Conservation (phyloP, 92 coral and sea anemone species). For the Porites divaricata region DNA sequence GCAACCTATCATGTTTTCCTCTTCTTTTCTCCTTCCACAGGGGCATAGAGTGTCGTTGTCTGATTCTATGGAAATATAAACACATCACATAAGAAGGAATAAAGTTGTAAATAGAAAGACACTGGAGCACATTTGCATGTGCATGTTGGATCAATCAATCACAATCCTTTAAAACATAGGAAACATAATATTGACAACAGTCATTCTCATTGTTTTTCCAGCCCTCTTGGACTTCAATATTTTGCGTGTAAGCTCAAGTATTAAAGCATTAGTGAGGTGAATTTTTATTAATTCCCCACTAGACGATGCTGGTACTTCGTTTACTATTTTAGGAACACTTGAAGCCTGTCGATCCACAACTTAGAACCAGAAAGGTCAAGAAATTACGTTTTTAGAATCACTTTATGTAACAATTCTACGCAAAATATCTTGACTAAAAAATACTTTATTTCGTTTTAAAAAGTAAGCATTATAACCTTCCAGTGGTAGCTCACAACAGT, state of each 20-base stretch:
- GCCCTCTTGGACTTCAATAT: slow-evolving; percentile 23
- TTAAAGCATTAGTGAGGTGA: slow-evolving; percentile 13
- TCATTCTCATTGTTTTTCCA: slow-evolving; percentile 27
- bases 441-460: slow-evolving; percentile 26
- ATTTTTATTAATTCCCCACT: slow-evolving; percentile 29
- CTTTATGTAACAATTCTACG: slow-evolving; percentile 11
- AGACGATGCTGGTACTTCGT: slow-evolving; percentile 40
- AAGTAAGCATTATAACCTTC: slow-evolving; percentile 18
- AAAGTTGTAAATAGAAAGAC: slow-evolving; percentile 33
- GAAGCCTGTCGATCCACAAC: slow-evolving; percentile 35
- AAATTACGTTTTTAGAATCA: slow-evolving; percentile 23
- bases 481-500: slow-evolving; percentile 13
- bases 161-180: slow-evolving; percentile 30
- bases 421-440: slow-evolving; percentile 24
- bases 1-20: slow-evolving; percentile 52
- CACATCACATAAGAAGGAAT: slow-evolving; percentile 18
- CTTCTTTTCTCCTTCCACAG: slow-evolving; percentile 27
- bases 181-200: slow-evolving; percentile 26
- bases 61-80: slow-evolving; percentile 27
- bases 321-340: slow-evolving; percentile 35
- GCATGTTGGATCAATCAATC: slow-evolving; percentile 27
- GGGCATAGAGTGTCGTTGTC: slow-evolving; percentile 36
- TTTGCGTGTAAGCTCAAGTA: slow-evolving; percentile 27
- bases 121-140: slow-evolving; percentile 22
- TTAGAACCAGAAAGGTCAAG: slow-evolving; percentile 37